Conservation (phyloP, 1,140 invertebrate species). For the Maconellicoccus hirsutus region DNA sequence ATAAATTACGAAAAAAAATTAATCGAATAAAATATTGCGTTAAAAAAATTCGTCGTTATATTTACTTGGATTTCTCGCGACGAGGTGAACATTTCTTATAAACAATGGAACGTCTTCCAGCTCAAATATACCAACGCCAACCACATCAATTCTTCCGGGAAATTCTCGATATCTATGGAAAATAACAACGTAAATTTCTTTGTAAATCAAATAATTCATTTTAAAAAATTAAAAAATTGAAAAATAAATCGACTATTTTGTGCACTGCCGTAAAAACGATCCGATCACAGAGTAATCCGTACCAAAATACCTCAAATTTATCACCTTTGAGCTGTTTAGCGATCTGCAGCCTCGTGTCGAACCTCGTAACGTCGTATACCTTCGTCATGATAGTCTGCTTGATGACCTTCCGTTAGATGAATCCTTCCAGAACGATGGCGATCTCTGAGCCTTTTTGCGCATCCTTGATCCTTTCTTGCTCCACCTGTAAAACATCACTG, state of each 20-base stretch:
- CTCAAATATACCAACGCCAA: conserved; percentile 70
- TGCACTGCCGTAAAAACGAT: no score
- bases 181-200: conserved; percentile 24
- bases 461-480: conserved; percentile 61
- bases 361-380: conserved; percentile 95
- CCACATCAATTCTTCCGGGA: conserved; percentile 69
- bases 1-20: neutral
- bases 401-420: conserved; percentile 85
- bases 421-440: conserved; percentile 64
- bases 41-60: no score
- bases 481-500: conserved; percentile 58
- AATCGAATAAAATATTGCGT: no score
- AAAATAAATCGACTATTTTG: no score
- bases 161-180: conserved; percentile 60
- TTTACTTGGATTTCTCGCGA: conserved; percentile 76
- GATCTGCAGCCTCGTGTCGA: conserved; percentile 86
- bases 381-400: conserved; percentile 99
- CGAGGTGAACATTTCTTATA: conserved; percentile 87
- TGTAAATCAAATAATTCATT: no score
- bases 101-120: conserved; percentile 72
- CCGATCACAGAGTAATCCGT: no score
- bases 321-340: conserved; percentile 75
- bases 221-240: neutral
- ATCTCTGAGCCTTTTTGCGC: conserved; percentile 57
- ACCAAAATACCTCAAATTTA: no score